Percentiles rank a stretch among this genome's conserved stretches.
phyloP scores from a whole-genome alignment of 2,797 vertebrate species.

The Amniataba percoides region DNA sequence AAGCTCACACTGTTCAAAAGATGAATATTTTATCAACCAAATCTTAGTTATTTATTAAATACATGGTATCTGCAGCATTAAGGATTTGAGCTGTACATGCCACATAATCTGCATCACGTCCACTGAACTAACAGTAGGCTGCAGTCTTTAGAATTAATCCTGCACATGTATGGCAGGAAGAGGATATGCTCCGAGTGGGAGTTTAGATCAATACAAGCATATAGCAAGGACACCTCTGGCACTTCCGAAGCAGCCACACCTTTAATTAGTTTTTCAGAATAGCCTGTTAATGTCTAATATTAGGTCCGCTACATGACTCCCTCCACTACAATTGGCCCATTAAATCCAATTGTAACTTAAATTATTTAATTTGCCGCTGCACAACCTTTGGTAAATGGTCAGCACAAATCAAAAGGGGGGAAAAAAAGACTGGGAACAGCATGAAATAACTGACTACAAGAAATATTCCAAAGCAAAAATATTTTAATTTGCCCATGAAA shows the following conservation, averaged over 20 bases:
- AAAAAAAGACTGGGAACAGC: background rate
- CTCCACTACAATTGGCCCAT: constrained; percentile 9
- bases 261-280: constrained; percentile 63
- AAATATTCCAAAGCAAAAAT: constrained; percentile 32
- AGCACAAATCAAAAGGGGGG: constrained; percentile 19
- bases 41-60: constrained; percentile 10
- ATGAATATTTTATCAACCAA: constrained; percentile 27
- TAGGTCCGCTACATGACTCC: background rate
- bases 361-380: constrained; percentile 4
- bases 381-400: constrained; percentile 13
- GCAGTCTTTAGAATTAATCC: constrained; percentile 32
- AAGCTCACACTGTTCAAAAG: constrained; percentile 12
- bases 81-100: background rate
- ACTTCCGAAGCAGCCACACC: constrained; percentile 57
- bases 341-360: constrained; percentile 6
- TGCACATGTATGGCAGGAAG: constrained; percentile 27
- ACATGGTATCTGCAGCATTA: background rate
- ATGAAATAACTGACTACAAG: constrained; percentile 17
- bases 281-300: constrained; percentile 41
- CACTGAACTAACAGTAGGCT: background rate
- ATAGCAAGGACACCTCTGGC: constrained; percentile 61
- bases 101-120: constrained; percentile 7
- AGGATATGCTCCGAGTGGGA: constrained; percentile 45
- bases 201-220: constrained; percentile 62
- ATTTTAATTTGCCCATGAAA: constrained; percentile 44